Conservation (phyloP, 2,888 invertebrate genomes). For the Ichneumoninae sp. region DNA sequence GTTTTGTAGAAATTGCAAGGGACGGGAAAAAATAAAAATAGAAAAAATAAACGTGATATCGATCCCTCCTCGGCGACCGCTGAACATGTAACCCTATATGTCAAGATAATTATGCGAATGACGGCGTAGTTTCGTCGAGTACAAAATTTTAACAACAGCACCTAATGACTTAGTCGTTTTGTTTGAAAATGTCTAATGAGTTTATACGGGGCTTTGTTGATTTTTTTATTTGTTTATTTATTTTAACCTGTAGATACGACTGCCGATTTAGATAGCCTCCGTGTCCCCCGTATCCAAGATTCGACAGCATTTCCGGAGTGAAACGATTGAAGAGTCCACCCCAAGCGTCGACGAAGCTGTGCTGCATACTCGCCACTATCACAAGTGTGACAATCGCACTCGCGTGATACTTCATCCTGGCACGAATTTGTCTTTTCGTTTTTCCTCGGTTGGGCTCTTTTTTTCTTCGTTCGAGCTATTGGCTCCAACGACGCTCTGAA, state of each 20-base stretch:
- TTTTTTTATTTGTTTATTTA: background rate
- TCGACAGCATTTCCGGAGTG: constrained; percentile 93
- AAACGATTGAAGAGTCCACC: constrained; percentile 94
- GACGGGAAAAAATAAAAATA: constrained; percentile 32
- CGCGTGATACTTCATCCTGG: constrained; percentile 67
- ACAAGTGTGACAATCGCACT: constrained; percentile 72
- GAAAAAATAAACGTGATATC: constrained; percentile 22
- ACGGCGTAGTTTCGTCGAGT: constrained; percentile 29
- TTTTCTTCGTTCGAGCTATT: constrained; percentile 15
- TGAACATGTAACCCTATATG: background rate
- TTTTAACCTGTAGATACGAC: constrained; percentile 86
- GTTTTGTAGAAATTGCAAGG: constrained; percentile 4
- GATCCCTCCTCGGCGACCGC: constrained; percentile 12
- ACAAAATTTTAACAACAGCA: background rate
- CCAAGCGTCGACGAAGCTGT: constrained; percentile 87
- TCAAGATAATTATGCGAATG: constrained; percentile 60
- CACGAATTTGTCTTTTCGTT: constrained; percentile 1
- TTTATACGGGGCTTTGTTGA: background rate
- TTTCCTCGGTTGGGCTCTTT: background rate
- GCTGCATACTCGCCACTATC: constrained; percentile 74
- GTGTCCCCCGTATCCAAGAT: constrained; percentile 91
- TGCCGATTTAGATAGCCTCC: constrained; percentile 84
- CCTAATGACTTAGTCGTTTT: constrained; percentile 25
- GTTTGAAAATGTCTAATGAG: background rate
- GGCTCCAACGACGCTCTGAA: constrained; percentile 56